Conservation (phyloP, 1,140 invertebrate genomes). For the Scaptodrosophila lebanonensis region DNA sequence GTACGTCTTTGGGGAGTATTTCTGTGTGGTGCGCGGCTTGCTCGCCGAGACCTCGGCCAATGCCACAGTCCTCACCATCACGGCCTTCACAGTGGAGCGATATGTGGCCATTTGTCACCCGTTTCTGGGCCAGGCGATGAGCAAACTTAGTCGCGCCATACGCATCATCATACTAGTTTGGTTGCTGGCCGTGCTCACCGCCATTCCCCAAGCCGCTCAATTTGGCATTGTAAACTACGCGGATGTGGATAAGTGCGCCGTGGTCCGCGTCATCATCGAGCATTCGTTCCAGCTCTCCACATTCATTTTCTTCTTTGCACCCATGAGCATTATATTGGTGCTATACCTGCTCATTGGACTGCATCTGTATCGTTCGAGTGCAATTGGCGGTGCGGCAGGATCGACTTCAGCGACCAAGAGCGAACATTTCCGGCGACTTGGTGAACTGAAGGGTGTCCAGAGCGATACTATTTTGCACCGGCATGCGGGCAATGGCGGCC, state of each 20-base stretch:
- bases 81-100: slow-evolving; percentile 95
- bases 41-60: slow-evolving; percentile 94
- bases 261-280: slow-evolving; percentile 79
- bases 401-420: neutral
- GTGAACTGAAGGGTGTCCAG: slow-evolving; percentile 75
- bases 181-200: slow-evolving; percentile 84
- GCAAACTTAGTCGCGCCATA: slow-evolving; percentile 85
- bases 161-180: slow-evolving; percentile 83
- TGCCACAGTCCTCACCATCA: slow-evolving; percentile 94
- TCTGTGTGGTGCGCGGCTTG: slow-evolving; percentile 90
- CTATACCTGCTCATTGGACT: slow-evolving; percentile 85
- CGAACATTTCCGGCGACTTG: neutral
- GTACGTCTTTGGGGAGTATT: slow-evolving; percentile 90
- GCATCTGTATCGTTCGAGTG: slow-evolving; percentile 78
- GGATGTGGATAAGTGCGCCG: slow-evolving; percentile 78
- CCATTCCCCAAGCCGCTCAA: slow-evolving; percentile 88
- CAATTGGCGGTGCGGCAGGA: slow-evolving; percentile 45
- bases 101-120: slow-evolving; percentile 97
- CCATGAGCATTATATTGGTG: slow-evolving; percentile 86
- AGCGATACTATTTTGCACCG: slow-evolving; percentile 79
- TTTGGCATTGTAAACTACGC: slow-evolving; percentile 82
- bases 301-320: slow-evolving; percentile 87
- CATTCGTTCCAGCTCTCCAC: slow-evolving; percentile 86
- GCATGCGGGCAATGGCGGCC: slow-evolving; percentile 51
- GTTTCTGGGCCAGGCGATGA: slow-evolving; percentile 91